Base-by-base conservation (phyloP, 2,888 invertebrate species). In the Meliscaeva auricollis region DNA sequence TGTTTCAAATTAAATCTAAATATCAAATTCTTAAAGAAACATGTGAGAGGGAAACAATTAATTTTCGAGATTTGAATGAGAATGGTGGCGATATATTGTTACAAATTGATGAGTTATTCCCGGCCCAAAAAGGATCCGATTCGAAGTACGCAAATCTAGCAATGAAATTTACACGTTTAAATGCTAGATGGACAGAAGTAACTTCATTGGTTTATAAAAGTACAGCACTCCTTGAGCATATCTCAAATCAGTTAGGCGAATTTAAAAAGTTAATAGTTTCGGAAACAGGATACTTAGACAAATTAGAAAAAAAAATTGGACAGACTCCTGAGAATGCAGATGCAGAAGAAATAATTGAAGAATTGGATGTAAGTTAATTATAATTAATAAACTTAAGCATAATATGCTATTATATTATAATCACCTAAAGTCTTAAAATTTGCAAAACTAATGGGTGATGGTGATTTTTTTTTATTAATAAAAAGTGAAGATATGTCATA, bases 311-410 rank as follows among this genome's bases (percentile, higher is more conserved):
- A 76, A 95, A 96, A 87, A 93, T 98, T 88, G 93, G 94, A 80
- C 94, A 94, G 88, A 94, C 95, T 50, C 95, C 95, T 2, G 94
- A 95, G 89, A 94, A 93, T 90, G 96, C 96, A 38, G 98, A 98
- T 93, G 97, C 98, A 1, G 98, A 98, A 93, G 98, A 98, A 93
- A 96, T 97, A 87, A 96, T 97, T 41, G 98, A 97, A 90, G 96
- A 97, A 90, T 94, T 98, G 50, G 97, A 97, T 92, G 96, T 96
- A 91, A 93, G 94, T 93, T 54, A 2, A 38, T 26, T 26, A 26
- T n/a, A n/a, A n/a, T n/a, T n/a, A n/a, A n/a, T n/a, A n/a, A n/a
- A n/a, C n/a, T n/a, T n/a, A n/a, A n/a, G n/a, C n/a, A n/a, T n/a
- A n/a, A n/a, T n/a, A n/a, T n/a, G n/a, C n/a, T 35, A 35, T 35